Percentiles rank a stretch among this genome's conserved stretches.
Conservation (phyloP, 1,140 invertebrate species). For the Nymphalis io region DNA sequence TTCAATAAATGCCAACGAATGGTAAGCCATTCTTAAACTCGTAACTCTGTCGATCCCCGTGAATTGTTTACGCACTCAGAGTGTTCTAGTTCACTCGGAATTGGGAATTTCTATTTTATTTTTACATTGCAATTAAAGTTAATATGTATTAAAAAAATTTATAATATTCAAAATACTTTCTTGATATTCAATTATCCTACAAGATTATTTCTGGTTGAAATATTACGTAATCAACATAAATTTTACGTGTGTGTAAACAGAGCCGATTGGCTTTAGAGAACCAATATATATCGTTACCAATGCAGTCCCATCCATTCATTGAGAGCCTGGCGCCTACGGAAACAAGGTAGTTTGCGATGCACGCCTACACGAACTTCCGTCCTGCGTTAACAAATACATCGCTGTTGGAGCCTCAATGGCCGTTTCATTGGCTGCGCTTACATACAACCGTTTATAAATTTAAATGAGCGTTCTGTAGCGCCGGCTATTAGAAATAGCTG, state of each 20-base stretch:
- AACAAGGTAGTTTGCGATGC: constrained; percentile 54
- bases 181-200: not conserved
- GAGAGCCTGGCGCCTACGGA: constrained; percentile 36
- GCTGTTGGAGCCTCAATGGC: constrained; percentile 48
- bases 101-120: constrained; percentile 1
- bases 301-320: constrained; percentile 23
- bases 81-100: constrained; percentile 10
- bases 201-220: not conserved
- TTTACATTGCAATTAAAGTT: not conserved
- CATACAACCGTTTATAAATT: constrained; percentile 52
- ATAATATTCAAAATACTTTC: not conserved
- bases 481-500: constrained; percentile 30
- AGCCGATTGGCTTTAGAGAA: not conserved
- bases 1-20: not conserved
- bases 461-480: constrained; percentile 46
- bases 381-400: constrained; percentile 58
- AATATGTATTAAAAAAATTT: not conserved
- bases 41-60: constrained; percentile 10
- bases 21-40: not conserved
- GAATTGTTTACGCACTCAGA: constrained; percentile 14
- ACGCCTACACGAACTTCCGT: constrained; percentile 60
- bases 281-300: constrained; percentile 21
- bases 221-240: not conserved
- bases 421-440: constrained; percentile 51
- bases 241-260: not conserved